Evolutionary conservation across 2,888 invertebrate genomes (phyloP).

Genomic region (Uropetala carovei): DNA sequence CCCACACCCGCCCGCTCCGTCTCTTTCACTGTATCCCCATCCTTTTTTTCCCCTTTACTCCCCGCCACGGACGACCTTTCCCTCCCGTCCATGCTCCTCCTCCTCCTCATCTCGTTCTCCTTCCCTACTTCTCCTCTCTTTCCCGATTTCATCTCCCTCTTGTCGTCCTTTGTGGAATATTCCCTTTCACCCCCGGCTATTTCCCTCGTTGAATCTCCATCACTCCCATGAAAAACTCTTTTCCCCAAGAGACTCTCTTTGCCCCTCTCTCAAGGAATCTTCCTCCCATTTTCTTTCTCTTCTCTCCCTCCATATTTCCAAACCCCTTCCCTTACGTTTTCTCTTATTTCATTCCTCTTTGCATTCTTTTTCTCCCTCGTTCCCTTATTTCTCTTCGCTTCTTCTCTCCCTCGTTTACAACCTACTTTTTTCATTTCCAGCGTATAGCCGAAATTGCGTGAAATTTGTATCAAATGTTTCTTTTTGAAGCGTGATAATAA

Average conservation of each 20-base stretch:
- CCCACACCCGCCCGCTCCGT: not conserved
- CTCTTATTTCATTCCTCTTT: not conserved
- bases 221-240: slow-evolving; percentile 49
- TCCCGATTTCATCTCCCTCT: slow-evolving; percentile 55
- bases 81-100: not conserved
- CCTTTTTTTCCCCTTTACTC: not conserved
- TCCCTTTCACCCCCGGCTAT: slow-evolving; percentile 42
- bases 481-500: not conserved
- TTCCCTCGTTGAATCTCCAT: slow-evolving; percentile 51
- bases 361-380: not conserved
- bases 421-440: not conserved
- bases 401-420: not conserved
- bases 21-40: not conserved
- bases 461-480: not conserved
- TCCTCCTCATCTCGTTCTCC: not conserved
- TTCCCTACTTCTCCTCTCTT: not conserved
- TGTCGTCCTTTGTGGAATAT: slow-evolving; percentile 60
- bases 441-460: not conserved
- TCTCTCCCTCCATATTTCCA: not conserved
- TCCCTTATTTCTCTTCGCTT: not conserved
- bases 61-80: not conserved
- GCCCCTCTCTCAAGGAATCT: slow-evolving; percentile 36
- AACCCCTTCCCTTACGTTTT: slow-evolving; percentile 12
- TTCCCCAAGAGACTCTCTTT: slow-evolving; percentile 34
- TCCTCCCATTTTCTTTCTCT: not conserved